Conservation (phyloP, 2,797 vertebrate species). For the Micromesistius poutassou region DNA sequence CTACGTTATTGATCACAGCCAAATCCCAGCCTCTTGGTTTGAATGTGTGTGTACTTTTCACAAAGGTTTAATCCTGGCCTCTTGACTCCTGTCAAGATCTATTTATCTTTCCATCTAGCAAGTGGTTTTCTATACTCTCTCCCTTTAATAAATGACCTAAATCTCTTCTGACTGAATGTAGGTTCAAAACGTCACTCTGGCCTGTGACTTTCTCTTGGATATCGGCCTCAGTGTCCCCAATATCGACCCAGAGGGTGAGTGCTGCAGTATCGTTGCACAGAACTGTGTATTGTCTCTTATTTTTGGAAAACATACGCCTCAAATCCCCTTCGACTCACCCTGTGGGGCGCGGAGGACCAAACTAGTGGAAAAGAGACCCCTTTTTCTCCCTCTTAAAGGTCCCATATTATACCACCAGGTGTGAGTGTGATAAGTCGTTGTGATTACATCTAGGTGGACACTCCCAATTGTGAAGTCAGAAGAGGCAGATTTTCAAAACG, state of each 20-base stretch:
- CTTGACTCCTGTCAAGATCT: too few species aligned
- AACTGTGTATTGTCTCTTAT: background rate
- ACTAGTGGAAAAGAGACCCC: background rate
- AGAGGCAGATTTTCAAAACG: too few species aligned
- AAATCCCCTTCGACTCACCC: background rate
- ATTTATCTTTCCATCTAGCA: background rate
- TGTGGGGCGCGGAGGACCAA: background rate
- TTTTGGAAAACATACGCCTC: background rate
- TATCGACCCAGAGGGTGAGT: constrained; percentile 83
- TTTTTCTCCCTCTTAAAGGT: background rate
- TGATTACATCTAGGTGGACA: too few species aligned
- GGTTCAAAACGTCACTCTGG: constrained; percentile 88
- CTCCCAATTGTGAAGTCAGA: too few species aligned
- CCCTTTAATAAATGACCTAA: background rate
- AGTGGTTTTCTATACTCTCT: background rate
- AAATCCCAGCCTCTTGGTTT: background rate
- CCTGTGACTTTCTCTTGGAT: constrained; percentile 81
- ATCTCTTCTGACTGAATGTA: constrained; percentile 43
- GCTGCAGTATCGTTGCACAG: background rate
- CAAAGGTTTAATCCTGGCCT: background rate
- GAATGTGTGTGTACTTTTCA: background rate
- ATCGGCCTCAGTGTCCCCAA: constrained; percentile 65
- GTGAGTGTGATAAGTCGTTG: too few species aligned
- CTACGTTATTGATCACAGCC: background rate
- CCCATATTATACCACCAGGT: too few species aligned